A percentile compares a stretch with the other conserved stretches of the same genome.
phyloP scores from a whole-genome alignment of 2,888 invertebrate species.

The Slavum lentiscoides region DNA sequence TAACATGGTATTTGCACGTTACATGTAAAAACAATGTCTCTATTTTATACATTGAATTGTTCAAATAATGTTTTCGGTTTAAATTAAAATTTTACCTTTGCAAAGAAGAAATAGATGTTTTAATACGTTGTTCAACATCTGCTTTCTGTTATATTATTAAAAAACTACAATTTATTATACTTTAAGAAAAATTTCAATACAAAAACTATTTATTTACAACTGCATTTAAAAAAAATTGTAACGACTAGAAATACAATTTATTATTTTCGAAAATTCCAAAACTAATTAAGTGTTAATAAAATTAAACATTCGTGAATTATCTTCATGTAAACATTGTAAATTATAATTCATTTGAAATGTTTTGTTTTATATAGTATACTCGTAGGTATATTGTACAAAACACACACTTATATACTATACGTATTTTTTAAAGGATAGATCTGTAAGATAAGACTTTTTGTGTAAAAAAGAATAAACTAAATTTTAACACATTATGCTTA shows the following conservation, averaged over 20 bases:
- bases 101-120: neutral
- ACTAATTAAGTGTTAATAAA: neutral
- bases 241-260: too few species aligned
- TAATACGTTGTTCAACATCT: neutral
- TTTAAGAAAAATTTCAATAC: too few species aligned
- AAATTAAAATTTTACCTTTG: neutral
- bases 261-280: neutral
- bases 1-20: too few species aligned
- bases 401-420: neutral
- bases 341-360: neutral
- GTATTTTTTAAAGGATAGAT: neutral
- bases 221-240: too few species aligned
- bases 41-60: neutral
- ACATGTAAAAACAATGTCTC: too few species aligned
- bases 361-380: neutral
- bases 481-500: constrained; percentile 20
- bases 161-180: too few species aligned
- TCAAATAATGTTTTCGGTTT: neutral
- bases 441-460: neutral
- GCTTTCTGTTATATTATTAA: too few species aligned
- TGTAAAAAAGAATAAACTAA: neutral
- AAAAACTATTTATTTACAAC: too few species aligned
- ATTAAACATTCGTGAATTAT: constrained; percentile 6
- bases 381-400: neutral
- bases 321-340: neutral